Evolutionary conservation across 2,113 vertebrate species (phyloP).

Genomic region (Chaetops frenatus): DNA sequence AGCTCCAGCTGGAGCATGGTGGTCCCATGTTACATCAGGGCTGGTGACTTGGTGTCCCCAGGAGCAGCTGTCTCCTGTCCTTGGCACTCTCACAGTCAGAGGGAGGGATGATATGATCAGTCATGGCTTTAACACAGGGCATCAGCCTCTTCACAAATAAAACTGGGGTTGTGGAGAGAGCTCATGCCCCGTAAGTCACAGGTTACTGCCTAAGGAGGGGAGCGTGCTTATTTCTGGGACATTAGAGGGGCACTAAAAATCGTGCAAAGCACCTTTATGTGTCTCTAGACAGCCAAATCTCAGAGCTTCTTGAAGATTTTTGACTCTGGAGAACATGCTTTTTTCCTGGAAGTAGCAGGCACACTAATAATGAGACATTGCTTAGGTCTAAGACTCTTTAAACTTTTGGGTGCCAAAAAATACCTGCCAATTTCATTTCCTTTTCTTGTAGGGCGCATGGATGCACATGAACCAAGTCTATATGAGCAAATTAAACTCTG

Average conservation of each 20-base stretch:
- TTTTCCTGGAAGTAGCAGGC: neutral
- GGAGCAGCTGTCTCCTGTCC: neutral
- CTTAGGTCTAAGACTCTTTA: neutral
- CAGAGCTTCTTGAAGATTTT: neutral
- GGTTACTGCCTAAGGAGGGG: neutral
- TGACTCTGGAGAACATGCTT: neutral
- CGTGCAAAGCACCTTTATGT: neutral
- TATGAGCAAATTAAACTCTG: neutral
- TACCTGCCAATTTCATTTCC: neutral
- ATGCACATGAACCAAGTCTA: neutral
- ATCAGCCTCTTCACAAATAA: neutral
- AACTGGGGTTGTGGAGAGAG: neutral
- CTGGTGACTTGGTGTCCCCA: neutral
- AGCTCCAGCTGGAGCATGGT: too few relatives aligned
- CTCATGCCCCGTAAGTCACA: neutral
- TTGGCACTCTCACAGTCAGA: neutral
- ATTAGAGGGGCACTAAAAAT: neutral
- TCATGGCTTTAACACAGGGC: neutral
- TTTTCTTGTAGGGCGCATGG: neutral
- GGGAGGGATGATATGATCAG: neutral
- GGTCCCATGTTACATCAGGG: accelerated
- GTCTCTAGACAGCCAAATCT: neutral
- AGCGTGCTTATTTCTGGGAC: neutral
- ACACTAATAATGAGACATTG: neutral
- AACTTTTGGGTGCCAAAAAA: neutral